Evolutionary conservation across 92 coral and sea anemone species (phyloP), one percentile per base, ranked within the genome.

Genomic region (Siderastrea radians): DNA sequence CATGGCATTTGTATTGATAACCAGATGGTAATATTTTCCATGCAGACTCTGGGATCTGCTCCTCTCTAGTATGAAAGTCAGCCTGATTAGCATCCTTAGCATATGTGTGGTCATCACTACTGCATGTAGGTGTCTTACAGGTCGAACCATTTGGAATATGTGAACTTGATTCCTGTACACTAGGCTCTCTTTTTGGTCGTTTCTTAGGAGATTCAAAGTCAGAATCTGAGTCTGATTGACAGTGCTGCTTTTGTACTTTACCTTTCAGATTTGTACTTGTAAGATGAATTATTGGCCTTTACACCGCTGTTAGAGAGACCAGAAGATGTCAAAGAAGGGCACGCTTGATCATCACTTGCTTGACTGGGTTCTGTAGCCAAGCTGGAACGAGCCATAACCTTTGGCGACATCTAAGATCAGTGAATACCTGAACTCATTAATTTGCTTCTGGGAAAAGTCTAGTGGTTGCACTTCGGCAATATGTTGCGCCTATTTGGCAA

Each of bases 391-490:
- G 78, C 1, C 15, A n/a, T n/a, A 11, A 66, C 62, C 78, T 17
- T 77, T 77, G 64, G 61, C 57, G 45, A 86, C 77, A 50, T 80
- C 86, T 13, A 80, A 57, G 26, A 91, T 86, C 47, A 87, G 47
- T 12, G 91, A 82, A 45, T 82, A 91, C 3, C 94, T 83, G 55
- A 91, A 91, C 63, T 76, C 86, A 51, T 82, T 88, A 14, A 87
- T 87, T 44, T 87, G 78, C 14, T 52, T 64, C 74, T 91, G 91
- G 0, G 57, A 5, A 8, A 52, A 52, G 57, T 52, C 57, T 52
- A 52, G 57, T 52, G 57, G 57, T 52, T 52, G 57, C 57, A 5
- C 57, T 8, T 52, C 57, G 9, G 57, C 57, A 52, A 52, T 5
- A 52, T 52, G 57, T 52, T 52, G 57, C 9, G 57, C 57, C 57